phyloP scores from a whole-genome alignment of 2,888 invertebrate species.

The Campoplex capitator region DNA sequence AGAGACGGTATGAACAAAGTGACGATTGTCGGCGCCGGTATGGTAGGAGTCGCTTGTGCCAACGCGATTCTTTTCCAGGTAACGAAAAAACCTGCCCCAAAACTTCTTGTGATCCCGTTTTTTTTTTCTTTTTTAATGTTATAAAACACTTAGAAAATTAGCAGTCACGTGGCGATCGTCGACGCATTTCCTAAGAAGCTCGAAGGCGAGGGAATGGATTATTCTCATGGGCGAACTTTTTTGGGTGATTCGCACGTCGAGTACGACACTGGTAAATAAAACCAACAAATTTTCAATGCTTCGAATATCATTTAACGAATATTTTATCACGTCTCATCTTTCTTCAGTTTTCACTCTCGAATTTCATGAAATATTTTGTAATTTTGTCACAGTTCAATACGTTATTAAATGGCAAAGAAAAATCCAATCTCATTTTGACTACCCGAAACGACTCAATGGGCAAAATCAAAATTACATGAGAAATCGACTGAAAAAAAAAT shows the following conservation, averaged over 20 bases:
- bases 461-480: too few relatives aligned
- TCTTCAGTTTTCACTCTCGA: neutral
- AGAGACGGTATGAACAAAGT: constrained; percentile 85
- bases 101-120: neutral
- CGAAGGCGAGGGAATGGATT: constrained; percentile 88
- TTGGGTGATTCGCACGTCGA: constrained; percentile 86
- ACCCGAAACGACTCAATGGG: too few relatives aligned
- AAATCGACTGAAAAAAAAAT: too few relatives aligned
- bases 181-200: constrained; percentile 87
- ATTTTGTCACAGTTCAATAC: too few relatives aligned
- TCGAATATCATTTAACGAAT: neutral
- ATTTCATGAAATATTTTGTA: too few relatives aligned
- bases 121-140: constrained; percentile 22
- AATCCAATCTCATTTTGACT: too few relatives aligned
- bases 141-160: constrained; percentile 84
- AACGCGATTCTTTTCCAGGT: constrained; percentile 88
- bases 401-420: too few relatives aligned
- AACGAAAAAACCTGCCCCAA: constrained; percentile 46
- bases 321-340: neutral
- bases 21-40: constrained; percentile 88
- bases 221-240: constrained; percentile 87
- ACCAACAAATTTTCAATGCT: neutral
- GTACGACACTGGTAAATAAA: constrained; percentile 86
- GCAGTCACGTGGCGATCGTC: constrained; percentile 87
- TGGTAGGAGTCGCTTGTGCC: constrained; percentile 88